phyloP scores from a whole-genome alignment of 2,113 vertebrate genomes.

The Carassius gibelio region DNA sequence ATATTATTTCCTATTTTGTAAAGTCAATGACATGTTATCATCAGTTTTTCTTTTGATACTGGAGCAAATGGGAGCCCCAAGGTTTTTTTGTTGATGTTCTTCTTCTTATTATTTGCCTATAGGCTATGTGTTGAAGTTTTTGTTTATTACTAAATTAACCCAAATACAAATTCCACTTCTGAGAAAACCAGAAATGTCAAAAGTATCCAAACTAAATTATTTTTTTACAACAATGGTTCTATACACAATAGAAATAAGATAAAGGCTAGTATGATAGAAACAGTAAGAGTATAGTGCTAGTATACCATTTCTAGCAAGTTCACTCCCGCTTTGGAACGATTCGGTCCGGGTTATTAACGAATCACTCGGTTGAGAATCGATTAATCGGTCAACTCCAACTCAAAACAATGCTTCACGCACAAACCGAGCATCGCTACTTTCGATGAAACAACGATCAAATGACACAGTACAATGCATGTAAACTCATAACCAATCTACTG shows the following conservation, averaged over 20 bases:
- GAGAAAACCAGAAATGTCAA: too few relatives aligned
- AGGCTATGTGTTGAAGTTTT: not conserved
- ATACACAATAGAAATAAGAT: not conserved
- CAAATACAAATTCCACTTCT: too few relatives aligned
- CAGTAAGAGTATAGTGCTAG: not conserved
- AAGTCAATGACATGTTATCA: too few relatives aligned
- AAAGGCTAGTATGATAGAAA: not conserved
- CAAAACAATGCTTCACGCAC: not conserved
- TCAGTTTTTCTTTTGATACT: not conserved
- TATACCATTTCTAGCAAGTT: not conserved
- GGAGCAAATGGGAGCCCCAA: not conserved
- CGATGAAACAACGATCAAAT: not conserved
- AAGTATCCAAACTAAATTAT: not conserved
- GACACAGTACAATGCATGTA: not conserved
- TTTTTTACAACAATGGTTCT: not conserved
- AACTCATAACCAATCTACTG: constrained; percentile 3
- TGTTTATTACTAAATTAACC: not conserved
- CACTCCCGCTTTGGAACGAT: not conserved
- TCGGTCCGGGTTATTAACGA: not conserved
- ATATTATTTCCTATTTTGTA: too few relatives aligned
- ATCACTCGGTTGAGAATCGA: not conserved
- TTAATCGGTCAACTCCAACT: not conserved
- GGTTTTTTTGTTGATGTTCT: not conserved
- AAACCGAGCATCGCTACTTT: not conserved
- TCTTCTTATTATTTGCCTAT: too few relatives aligned